Evolutionary conservation across 2,888 invertebrate species (phyloP), one percentile per base, ranked within the genome.

Genomic region (Sepioteuthis lessoniana): DNA sequence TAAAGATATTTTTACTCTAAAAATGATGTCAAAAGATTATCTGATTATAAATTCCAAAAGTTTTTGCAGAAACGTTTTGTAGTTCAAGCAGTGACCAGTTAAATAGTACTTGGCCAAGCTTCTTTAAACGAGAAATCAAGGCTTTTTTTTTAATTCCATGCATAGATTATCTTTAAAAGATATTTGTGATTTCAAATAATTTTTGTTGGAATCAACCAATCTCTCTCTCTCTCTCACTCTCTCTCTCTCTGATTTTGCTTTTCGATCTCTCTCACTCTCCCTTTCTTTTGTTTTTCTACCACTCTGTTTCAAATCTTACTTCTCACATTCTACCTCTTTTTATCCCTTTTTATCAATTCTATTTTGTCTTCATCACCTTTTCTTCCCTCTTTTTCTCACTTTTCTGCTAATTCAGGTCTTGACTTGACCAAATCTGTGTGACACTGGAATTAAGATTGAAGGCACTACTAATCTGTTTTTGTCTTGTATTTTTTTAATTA

Each of bases 391-490:
- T 76, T 76, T 76, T 35, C 76, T n/a, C 76, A 35, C n/a, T 0
- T 28, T 60, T 60, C 60, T 60, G 60, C 16, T 35, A n/a, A n/a
- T 35, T 76, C 76, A n/a, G n/a, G n/a, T 76, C 76, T 76, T 76
- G n/a, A n/a, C 35, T 21, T 16, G n/a, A 19, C n/a, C 76, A 76
- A 35, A 76, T 76, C 76, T 76, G 76, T 76, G 76, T 76, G 76
- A 76, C 76, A 76, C 76, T n/a, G n/a, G n/a, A 76, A 76, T 76
- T 76, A 76, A 76, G 76, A 76, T 76, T 35, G 76, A 76, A 76
- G n/a, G n/a, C 76, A 76, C 76, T 16, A 35, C 76, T n/a, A 76
- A 35, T 76, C 76, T 76, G 76, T n/a, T 76, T 76, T 76, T 76
- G n/a, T 76, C 76, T 76, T 76, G n/a, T 76, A n/a, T 76, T 76